A percentile compares a stretch with the other conserved stretches of the same genome.
phyloP scores from a whole-genome alignment of 2,113 vertebrate species.

The Pelvicachromis taeniatus region DNA sequence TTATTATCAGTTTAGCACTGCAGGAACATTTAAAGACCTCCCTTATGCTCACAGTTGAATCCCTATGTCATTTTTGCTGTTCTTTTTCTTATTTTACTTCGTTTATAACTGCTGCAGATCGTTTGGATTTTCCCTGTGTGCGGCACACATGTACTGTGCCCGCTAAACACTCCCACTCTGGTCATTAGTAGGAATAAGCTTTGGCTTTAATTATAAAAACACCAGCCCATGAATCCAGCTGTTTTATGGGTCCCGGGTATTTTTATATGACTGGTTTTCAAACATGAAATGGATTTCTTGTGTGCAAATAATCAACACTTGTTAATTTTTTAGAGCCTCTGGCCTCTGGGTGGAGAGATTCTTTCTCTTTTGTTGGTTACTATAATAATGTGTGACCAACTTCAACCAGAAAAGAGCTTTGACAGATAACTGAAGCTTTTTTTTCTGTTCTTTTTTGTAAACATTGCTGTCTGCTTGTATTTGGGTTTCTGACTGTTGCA shows the following conservation, averaged over 20 bases:
- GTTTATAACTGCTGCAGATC: not conserved
- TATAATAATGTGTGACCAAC: slow-evolving; percentile 5
- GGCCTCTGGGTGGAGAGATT: slow-evolving; percentile 3
- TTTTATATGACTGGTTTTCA: slow-evolving; percentile 76
- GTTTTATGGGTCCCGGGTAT: slow-evolving; percentile 69
- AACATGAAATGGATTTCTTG: slow-evolving; percentile 65
- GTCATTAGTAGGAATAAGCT: slow-evolving; percentile 69
- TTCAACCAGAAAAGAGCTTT: slow-evolving; percentile 1
- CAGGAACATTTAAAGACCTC: not conserved
- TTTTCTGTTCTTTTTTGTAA: not conserved
- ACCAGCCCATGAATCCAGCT: slow-evolving; percentile 59
- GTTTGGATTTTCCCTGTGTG: slow-evolving; percentile 1
- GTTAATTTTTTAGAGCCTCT: slow-evolving; percentile 51
- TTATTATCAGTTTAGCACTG: not conserved
- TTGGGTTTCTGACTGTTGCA: not conserved
- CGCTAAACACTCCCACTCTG: slow-evolving; percentile 37
- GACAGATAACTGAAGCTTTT: slow-evolving; percentile 1
- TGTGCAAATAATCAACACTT: slow-evolving; percentile 67
- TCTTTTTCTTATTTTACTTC: not conserved
- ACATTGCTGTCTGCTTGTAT: not conserved
- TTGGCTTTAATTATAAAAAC: slow-evolving; percentile 73
- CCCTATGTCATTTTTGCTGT: not conserved
- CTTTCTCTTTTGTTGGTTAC: slow-evolving; percentile 27
- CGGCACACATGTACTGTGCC: slow-evolving; percentile 30
- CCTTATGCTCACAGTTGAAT: not conserved